phyloP scores from a whole-genome alignment of 2,797 vertebrate species.

The Dromococcyx pavoninus region DNA sequence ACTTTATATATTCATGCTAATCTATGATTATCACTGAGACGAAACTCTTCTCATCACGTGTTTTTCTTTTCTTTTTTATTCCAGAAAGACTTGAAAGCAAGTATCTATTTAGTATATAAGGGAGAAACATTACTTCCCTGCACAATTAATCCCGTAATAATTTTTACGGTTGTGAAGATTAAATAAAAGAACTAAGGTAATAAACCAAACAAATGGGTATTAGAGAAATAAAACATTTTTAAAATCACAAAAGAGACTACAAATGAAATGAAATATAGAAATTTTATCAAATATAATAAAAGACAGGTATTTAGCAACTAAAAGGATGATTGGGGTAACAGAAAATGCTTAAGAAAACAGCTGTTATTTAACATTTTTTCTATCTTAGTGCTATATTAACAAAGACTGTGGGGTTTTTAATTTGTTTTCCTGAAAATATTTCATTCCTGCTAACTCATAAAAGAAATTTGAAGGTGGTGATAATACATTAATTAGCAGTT shows the following conservation, averaged over 20 bases:
- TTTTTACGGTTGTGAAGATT: slow-evolving; percentile 59
- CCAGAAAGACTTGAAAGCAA: slow-evolving; percentile 45
- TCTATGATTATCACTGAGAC: slow-evolving; percentile 18
- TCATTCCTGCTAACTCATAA: neutral
- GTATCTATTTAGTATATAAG: slow-evolving; percentile 19
- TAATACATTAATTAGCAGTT: slow-evolving; percentile 26
- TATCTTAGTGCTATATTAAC: slow-evolving; percentile 12
- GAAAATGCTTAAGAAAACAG: slow-evolving; percentile 50
- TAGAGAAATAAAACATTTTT: slow-evolving; percentile 41
- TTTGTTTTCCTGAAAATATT: slow-evolving; percentile 30
- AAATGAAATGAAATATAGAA: slow-evolving; percentile 61
- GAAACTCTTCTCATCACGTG: slow-evolving; percentile 33
- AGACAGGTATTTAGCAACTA: slow-evolving; percentile 68
- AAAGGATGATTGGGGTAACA: slow-evolving; percentile 51
- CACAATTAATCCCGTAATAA: slow-evolving; percentile 66
- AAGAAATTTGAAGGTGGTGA: neutral
- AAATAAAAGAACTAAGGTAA: slow-evolving; percentile 65
- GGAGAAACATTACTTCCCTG: slow-evolving; percentile 41
- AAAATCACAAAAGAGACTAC: slow-evolving; percentile 11
- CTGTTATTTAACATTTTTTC: slow-evolving; percentile 51
- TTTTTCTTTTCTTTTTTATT: neutral
- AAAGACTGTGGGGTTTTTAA: slow-evolving; percentile 42
- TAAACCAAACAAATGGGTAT: slow-evolving; percentile 56
- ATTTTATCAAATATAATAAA: slow-evolving; percentile 58
- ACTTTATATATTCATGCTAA: neutral